Base-by-base conservation (phyloP, 2,888 invertebrate genomes). In the Diadegma fenestrale region DNA sequence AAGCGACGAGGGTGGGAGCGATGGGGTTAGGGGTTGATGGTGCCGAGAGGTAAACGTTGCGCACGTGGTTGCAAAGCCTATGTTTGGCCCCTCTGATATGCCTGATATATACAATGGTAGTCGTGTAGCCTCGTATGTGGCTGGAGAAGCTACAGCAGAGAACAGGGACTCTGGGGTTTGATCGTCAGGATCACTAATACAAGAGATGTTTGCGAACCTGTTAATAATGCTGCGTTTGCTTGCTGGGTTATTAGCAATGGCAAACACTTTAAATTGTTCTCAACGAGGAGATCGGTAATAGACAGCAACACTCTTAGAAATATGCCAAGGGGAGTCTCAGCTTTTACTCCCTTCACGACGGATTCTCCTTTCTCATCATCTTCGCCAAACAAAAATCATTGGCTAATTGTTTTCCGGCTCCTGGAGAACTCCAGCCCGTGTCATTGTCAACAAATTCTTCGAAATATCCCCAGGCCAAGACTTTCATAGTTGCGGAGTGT, bases 211-310 rank as follows among this genome's bases (percentile, higher is more conserved):
- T 93, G 92, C 92, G 85, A 90, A 92, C 93, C 93, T 93, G 93
- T 93, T 93, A 93, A 93, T 93, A 93, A 93, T 93, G 92, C 91
- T 90, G 89, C 89, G 93, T 93, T 93, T 92, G 89, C 91, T 91
- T 91, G 90, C 87, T 90, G 89, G 91, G 92, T 93, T 93, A 93
- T 93, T 93, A 93, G 92, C 89, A 91, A 91, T 91, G 91, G 93
- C 93, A 93, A 93, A 93, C 93, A 92, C 91, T 90, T 90, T 92
- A 91, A 92, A 93, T 92, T 92, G 91, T 93, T 91, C 86, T 83
- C 75, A 73, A 66, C 84, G 84, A 78, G 84, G 76, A 80, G 48
- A 87, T 88, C 86, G 86, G 86, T 86, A 87, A 87, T 87, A 84
- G 86, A 84, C 86, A 66, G 14, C 4, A 68, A 58, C 45, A 45